Conservation (phyloP, 2,888 invertebrate species). For the Aphodius sticticus region DNA sequence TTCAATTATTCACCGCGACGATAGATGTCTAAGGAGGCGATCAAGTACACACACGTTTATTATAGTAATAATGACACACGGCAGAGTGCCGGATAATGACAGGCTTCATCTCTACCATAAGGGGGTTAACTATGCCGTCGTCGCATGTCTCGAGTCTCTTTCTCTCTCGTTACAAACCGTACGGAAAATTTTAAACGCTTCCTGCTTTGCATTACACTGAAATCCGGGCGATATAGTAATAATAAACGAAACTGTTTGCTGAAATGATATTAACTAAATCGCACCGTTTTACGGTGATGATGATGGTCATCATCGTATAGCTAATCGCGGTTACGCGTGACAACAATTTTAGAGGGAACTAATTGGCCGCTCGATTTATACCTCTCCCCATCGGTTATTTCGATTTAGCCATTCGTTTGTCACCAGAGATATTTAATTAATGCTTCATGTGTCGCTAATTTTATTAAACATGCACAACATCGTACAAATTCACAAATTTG, state of each 20-base stretch:
- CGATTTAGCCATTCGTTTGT: neutral
- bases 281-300: neutral
- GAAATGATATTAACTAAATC: neutral
- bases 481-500: neutral
- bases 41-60: conserved; percentile 4
- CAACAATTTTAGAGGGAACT: neutral
- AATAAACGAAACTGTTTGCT: neutral
- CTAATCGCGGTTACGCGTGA: conserved; percentile 4
- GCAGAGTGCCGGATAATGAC: neutral
- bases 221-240: neutral
- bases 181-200: neutral
- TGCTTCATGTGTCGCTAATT: neutral
- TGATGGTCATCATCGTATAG: neutral
- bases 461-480: neutral
- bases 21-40: neutral
- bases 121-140: neutral
- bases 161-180: neutral
- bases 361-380: neutral
- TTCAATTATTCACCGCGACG: neutral
- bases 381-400: neutral
- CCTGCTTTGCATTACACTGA: neutral
- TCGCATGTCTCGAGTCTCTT: neutral
- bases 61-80: conserved; percentile 4
- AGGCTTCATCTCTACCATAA: neutral
- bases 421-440: neutral